Percentiles rank a stretch among this genome's conserved stretches.
phyloP scores from a whole-genome alignment of 2,797 vertebrate species.

The Bradypus variegatus region DNA sequence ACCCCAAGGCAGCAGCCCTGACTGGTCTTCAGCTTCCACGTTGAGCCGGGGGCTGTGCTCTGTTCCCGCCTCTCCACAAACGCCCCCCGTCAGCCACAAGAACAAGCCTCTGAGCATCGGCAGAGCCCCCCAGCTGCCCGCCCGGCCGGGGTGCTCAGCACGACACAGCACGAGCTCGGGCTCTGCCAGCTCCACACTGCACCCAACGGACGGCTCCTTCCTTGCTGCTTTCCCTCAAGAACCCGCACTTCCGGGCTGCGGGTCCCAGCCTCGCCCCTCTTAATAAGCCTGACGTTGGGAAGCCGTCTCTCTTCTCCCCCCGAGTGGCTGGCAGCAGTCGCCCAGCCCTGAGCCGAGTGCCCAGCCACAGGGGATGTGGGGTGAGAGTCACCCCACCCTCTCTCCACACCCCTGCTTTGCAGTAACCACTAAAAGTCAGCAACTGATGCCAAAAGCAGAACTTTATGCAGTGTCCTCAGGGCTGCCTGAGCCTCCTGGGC shows the following conservation, averaged over 20 bases:
- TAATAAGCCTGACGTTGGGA: not conserved
- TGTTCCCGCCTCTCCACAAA: accelerated
- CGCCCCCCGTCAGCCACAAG: not conserved
- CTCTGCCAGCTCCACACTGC: not conserved
- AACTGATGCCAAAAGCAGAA: not conserved
- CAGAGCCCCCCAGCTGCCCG: accelerated
- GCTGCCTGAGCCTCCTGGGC: no score
- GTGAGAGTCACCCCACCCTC: accelerated
- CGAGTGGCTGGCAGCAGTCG: no score
- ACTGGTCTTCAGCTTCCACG: not conserved
- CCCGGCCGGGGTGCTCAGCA: not conserved
- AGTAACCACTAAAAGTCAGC: accelerated
- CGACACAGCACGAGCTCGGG: not conserved
- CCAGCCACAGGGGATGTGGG: not conserved
- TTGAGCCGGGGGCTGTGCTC: accelerated
- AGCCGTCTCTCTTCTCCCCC: no score
- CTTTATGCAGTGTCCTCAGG: no score
- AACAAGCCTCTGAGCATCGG: not conserved
- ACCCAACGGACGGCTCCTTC: conserved; percentile 1
- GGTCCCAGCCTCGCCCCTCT: not conserved
- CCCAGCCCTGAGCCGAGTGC: not conserved
- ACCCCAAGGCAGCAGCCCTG: not conserved
- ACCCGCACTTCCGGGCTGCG: not conserved
- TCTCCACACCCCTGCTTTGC: accelerated
- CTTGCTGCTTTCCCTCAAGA: not conserved